Percentiles rank a stretch among this genome's conserved stretches.
Conservation (phyloP, 2,113 vertebrate genomes). For the Caloenas nicobarica region DNA sequence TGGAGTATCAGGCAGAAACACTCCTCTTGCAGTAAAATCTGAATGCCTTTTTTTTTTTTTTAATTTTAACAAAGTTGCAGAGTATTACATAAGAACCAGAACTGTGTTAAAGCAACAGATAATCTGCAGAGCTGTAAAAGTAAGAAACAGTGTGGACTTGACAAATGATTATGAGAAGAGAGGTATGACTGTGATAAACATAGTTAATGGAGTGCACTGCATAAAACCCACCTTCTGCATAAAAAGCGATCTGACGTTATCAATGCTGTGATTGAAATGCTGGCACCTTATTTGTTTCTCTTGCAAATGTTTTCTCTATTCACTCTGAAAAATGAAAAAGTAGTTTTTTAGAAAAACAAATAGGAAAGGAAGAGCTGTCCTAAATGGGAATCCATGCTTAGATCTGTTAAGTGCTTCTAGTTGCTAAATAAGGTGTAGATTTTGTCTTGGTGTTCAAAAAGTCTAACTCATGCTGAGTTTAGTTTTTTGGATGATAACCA, state of each 20-base stretch:
- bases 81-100: neutral
- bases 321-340: neutral
- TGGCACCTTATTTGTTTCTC: neutral
- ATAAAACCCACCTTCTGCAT: neutral
- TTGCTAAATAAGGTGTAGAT: neutral
- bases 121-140: neutral
- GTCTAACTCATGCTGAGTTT: neutral
- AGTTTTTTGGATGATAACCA: neutral
- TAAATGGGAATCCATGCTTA: neutral
- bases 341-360: neutral
- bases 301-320: neutral
- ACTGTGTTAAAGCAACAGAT: neutral
- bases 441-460: neutral
- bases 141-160: neutral
- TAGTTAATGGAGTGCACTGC: neutral
- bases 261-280: neutral
- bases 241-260: neutral
- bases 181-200: neutral
- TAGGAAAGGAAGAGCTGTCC: neutral
- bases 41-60: neutral
- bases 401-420: neutral
- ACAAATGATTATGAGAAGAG: neutral
- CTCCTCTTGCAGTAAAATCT: neutral
- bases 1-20: neutral
- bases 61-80: neutral